Conservation (phyloP, 2,888 invertebrate species). For the Cerastis leucographa region DNA sequence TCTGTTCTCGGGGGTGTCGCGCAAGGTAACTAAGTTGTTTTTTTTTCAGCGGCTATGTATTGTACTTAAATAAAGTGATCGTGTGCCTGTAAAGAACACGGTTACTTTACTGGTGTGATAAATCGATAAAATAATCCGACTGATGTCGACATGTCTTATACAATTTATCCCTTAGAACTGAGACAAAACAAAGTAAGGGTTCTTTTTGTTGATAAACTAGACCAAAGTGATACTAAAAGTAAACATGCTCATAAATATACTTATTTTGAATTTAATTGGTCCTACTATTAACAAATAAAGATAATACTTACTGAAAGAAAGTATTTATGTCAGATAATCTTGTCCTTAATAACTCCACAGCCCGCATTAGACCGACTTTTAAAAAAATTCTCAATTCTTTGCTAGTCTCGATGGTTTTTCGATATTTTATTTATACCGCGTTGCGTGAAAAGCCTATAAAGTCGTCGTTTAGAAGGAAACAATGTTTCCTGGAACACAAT, state of each 20-base stretch:
- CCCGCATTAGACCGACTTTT: constrained; percentile 34
- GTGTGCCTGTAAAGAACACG: not conserved
- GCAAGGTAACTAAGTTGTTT: constrained; percentile 12
- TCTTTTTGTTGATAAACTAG: not conserved
- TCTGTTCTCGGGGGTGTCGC: constrained; percentile 36
- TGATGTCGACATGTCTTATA: not conserved
- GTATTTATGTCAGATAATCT: not conserved
- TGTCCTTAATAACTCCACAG: not conserved
- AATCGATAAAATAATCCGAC: not conserved
- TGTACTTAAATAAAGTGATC: not conserved
- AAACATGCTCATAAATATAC: not conserved
- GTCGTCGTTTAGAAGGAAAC: constrained; percentile 53
- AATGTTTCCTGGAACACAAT: constrained; percentile 55
- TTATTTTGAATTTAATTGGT: not conserved
- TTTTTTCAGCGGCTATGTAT: not conserved
- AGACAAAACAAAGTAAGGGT: not conserved
- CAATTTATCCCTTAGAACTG: not conserved
- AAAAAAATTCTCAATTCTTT: constrained; percentile 42
- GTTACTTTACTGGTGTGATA: constrained; percentile 5
- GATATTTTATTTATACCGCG: constrained; percentile 61
- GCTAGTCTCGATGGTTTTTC: constrained; percentile 58
- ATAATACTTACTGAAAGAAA: not conserved
- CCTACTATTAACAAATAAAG: not conserved
- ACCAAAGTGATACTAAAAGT: not conserved
- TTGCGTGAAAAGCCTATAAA: constrained; percentile 54